Conservation (phyloP, 2,888 invertebrate genomes). For the Melieria crassipennis region DNA sequence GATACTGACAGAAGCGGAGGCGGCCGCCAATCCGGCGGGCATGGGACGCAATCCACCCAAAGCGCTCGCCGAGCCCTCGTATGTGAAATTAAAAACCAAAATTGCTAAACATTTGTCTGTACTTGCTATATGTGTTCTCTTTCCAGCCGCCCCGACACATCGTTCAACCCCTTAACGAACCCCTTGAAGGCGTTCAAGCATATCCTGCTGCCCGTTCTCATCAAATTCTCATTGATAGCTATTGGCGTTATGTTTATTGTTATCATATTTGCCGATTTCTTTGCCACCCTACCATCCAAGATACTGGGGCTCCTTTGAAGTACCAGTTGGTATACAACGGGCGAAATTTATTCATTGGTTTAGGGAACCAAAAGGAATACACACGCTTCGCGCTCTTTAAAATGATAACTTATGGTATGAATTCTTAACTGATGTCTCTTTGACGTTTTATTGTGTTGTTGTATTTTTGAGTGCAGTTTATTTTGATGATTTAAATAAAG, state of each 20-base stretch:
- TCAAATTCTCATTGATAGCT: conserved; percentile 41
- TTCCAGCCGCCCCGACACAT: conserved; percentile 71
- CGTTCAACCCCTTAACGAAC: conserved; percentile 71
- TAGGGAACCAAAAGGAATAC: too few relatives aligned
- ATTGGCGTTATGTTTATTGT: conserved; percentile 43
- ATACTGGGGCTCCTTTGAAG: conserved; percentile 16
- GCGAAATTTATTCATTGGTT: too few relatives aligned
- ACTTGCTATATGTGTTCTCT: conserved; percentile 8
- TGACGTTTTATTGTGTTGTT: too few relatives aligned
- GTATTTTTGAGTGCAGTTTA: too few relatives aligned
- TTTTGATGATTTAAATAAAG: too few relatives aligned
- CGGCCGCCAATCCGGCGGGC: conserved; percentile 72
- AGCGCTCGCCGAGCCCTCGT: conserved; percentile 73
- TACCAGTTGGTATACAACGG: too few relatives aligned
- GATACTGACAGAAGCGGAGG: conserved; percentile 71
- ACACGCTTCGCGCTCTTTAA: too few relatives aligned
- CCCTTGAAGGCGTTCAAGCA: conserved; percentile 68
- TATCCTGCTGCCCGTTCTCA: conserved; percentile 49
- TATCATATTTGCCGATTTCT: conserved; percentile 18
- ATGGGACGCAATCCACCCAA: conserved; percentile 73
- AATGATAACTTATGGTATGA: too few relatives aligned
- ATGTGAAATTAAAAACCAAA: conserved; percentile 50
- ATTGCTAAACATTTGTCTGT: neutral
- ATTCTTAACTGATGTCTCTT: too few relatives aligned
- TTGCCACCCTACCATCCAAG: conserved; percentile 18